Conservation (phyloP, 2,888 invertebrate genomes). For the Dryomyza anilis region DNA sequence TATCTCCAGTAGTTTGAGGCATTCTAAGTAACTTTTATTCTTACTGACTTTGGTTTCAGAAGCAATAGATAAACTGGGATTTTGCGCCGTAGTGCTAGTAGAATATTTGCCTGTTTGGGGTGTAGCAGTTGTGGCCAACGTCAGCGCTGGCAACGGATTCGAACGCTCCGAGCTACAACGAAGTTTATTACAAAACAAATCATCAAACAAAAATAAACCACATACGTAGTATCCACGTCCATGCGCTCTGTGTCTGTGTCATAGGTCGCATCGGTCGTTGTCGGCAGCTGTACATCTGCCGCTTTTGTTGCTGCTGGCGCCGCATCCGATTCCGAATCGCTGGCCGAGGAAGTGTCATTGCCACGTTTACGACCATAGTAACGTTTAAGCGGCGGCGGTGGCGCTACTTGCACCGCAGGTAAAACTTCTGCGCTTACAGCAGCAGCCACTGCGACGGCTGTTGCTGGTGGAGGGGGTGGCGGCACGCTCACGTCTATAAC, state of each 20-base stretch:
- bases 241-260: slow-evolving; percentile 52
- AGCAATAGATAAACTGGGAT: slow-evolving; percentile 52
- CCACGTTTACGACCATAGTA: slow-evolving; percentile 67
- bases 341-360: slow-evolving; percentile 62
- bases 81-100: slow-evolving; percentile 44
- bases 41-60: slow-evolving; percentile 98
- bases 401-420: slow-evolving; percentile 33
- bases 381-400: slow-evolving; percentile 62
- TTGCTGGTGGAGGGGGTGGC: slow-evolving; percentile 25
- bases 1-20: slow-evolving; percentile 38
- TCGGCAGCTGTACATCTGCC: too few relatives aligned
- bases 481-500: slow-evolving; percentile 27
- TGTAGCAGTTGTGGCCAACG: slow-evolving; percentile 61
- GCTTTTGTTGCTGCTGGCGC: slow-evolving; percentile 34
- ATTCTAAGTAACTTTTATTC: slow-evolving; percentile 66
- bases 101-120: slow-evolving; percentile 60
- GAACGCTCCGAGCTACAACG: slow-evolving; percentile 58
- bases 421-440: slow-evolving; percentile 2
- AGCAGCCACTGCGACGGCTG: slow-evolving; percentile 21
- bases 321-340: slow-evolving; percentile 44
- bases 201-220: slow-evolving; percentile 26
- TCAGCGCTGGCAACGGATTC: slow-evolving; percentile 59
- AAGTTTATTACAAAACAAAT: too few relatives aligned
- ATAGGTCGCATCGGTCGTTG: too few relatives aligned
- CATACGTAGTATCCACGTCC: slow-evolving; percentile 59